Base-by-base conservation (phyloP, 2,797 vertebrate genomes). In the Amphiprion clarkii region DNA sequence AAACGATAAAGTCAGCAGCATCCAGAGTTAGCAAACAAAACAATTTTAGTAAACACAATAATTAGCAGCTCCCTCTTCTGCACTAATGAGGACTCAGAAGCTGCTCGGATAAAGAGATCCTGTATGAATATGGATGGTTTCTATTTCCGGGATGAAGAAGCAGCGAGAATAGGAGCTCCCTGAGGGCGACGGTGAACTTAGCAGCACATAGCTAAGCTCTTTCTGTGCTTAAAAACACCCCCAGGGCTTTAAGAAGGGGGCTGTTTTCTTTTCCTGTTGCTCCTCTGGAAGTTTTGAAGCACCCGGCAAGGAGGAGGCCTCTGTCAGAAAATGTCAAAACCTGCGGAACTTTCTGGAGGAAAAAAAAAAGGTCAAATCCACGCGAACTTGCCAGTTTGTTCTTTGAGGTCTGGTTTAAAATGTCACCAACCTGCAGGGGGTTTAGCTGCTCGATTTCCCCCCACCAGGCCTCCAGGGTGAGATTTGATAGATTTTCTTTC, bases 71-170 rank as follows among this genome's bases (percentile, higher is more conserved):
- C 53, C 80, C 14, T 76, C 16, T 76, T 46, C 56, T 7, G 12
- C 74, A 9, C 81, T 92, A 92, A 92, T 78, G 80, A 92, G 86
- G 53, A 64, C 64, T 65, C 53, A 48, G n/a, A 70, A 9, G 19
- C 31, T 25, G 46, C 31, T 25, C 49, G 55, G 79, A 78, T 71
- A 69, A 79, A 67, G 44, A 82, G 53, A 56, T 62, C 52, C 80
- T 52, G 10, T 51, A 87, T 91, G 83, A 91, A 91, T 90, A 89
- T 88, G 83, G 59, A 92, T 89, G 68, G 39, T 66, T 88, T 86
- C 87, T 90, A 87, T 88, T 88, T 84, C 59, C 53, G 31, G 66
- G 70, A 71, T 48, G 73, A 77, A 69, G 78, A 48, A 19, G 23
- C 33, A 62, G 66, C 4, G 1, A 17, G 61, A 76, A 52, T 16